Conservation (phyloP, 2,113 vertebrate species). For the Salvelinus fontinalis region DNA sequence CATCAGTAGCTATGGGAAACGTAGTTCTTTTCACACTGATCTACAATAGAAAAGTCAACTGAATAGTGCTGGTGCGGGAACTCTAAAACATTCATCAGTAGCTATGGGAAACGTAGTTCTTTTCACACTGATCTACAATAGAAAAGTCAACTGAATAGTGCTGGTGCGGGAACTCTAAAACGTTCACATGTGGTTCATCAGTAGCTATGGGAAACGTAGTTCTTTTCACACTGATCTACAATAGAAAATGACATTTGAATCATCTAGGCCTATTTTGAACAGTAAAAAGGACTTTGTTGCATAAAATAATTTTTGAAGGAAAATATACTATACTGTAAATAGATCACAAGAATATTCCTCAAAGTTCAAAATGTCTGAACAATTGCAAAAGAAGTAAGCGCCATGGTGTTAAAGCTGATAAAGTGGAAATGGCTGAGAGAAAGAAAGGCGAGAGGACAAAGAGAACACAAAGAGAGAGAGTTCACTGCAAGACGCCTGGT, state of each 20-base stretch:
- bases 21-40: neutral
- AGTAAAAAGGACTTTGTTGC: neutral
- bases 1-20: too few relatives aligned
- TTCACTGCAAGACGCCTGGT: neutral
- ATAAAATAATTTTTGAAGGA: neutral
- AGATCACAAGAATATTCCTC: neutral
- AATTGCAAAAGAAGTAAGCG: constrained; percentile 1
- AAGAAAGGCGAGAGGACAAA: too few relatives aligned
- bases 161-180: constrained; percentile 3
- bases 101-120: too few relatives aligned
- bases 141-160: constrained; percentile 8
- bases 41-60: constrained; percentile 4
- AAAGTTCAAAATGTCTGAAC: too few relatives aligned
- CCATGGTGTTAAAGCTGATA: constrained; percentile 6
- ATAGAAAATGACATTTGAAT: constrained; percentile 1
- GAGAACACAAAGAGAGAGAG: neutral
- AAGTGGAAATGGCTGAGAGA: neutral
- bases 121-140: neutral
- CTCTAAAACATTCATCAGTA: neutral
- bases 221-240: neutral
- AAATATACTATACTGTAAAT: neutral
- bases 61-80: neutral
- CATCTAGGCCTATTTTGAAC: neutral
- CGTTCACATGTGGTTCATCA: neutral
- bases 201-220: too few relatives aligned